These are phyloP conservation scores for Orthonyx spaldingii DNA, from an alignment of 2,113 vertebrate genomes.

Conservation along the genomic window DNA sequence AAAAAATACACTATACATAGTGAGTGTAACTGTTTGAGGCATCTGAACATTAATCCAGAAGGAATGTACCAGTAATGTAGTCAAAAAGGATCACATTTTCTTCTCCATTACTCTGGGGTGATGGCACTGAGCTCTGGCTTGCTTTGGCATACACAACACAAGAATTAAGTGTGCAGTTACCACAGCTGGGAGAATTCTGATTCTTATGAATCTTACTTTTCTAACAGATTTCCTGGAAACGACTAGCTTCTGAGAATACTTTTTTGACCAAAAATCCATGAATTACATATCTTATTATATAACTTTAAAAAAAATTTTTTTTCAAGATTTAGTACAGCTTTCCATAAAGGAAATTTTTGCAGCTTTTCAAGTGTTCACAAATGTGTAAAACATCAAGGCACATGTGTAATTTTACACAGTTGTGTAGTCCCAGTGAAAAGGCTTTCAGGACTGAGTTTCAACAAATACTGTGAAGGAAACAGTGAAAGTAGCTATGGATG, in stretches of 20 bases:
- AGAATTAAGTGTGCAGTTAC: background rate
- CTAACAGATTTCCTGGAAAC: background rate
- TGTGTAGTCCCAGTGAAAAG: background rate
- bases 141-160: background rate
- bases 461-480: background rate
- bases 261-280: background rate
- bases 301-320: background rate
- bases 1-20: background rate
- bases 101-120: background rate
- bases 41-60: background rate
- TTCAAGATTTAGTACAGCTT: background rate
- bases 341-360: background rate
- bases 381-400: background rate
- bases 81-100: background rate
- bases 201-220: background rate
- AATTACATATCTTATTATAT: background rate
- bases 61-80: background rate
- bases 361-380: background rate
- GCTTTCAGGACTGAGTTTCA: background rate
- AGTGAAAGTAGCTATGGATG: background rate
- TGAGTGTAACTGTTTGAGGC: background rate
- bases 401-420: background rate
- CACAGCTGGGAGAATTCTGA: background rate
- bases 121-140: background rate
- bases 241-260: background rate